Conservation (phyloP, 2,888 invertebrate species). For the Fragum fragum region DNA sequence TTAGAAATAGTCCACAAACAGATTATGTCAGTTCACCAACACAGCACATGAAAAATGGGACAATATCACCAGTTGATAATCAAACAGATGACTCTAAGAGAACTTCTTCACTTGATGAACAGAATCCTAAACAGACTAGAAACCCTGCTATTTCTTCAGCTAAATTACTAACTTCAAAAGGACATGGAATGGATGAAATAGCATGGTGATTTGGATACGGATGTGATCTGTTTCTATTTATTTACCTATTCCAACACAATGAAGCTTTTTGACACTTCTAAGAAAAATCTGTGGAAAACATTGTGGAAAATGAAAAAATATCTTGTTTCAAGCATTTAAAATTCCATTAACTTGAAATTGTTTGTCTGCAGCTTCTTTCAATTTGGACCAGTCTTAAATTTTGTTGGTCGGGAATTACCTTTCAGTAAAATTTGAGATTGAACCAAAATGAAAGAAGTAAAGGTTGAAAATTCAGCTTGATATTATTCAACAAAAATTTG, state of each 20-base stretch:
- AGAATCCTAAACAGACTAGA: background rate
- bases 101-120: background rate
- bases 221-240: background rate
- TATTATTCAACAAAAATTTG: background rate
- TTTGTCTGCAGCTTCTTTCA: too few relatives aligned
- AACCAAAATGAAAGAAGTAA: too few relatives aligned
- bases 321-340: too few relatives aligned
- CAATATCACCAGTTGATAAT: background rate
- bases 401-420: too few relatives aligned
- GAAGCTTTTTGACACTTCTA: background rate
- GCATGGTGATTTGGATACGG: slow-evolving; percentile 4
- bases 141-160: slow-evolving; percentile 18
- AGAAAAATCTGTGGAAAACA: too few relatives aligned
- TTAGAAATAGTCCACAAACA: background rate
- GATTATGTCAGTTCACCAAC: background rate
- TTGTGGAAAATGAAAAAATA: too few relatives aligned
- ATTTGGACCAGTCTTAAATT: too few relatives aligned
- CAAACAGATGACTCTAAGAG: slow-evolving; percentile 9
- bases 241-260: background rate
- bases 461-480: too few relatives aligned
- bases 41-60: slow-evolving; percentile 17
- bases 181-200: background rate
- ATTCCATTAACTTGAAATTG: too few relatives aligned
- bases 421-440: too few relatives aligned
- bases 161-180: background rate